Percentiles rank a stretch among this genome's conserved stretches.
Conservation (phyloP, 2,113 vertebrate genomes). For the Ammodramus savannarum region DNA sequence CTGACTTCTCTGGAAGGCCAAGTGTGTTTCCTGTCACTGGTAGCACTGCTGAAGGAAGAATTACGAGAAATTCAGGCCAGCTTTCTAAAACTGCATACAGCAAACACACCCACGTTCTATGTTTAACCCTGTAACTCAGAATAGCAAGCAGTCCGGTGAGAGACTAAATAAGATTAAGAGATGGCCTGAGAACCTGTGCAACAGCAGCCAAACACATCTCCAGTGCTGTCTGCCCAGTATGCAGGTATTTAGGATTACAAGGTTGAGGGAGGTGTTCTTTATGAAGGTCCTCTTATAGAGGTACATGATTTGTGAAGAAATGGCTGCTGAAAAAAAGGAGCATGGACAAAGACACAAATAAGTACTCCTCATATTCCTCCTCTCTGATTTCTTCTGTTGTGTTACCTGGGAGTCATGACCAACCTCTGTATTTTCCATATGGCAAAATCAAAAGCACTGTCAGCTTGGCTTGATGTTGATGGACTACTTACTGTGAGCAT, state of each 20-base stretch:
- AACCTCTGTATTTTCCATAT: not conserved
- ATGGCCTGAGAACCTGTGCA: rapidly evolving
- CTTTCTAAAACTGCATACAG: not conserved
- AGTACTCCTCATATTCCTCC: rapidly evolving
- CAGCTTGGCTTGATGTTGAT: not conserved
- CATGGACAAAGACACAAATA: not conserved
- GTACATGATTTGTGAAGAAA: not conserved
- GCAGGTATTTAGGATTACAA: not conserved
- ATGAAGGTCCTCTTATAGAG: not conserved
- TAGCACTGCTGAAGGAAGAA: not conserved
- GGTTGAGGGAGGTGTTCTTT: not conserved
- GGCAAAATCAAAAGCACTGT: not conserved
- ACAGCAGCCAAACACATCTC: not conserved
- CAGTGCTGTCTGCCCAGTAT: not conserved
- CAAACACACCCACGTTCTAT: not conserved
- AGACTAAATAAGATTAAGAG: not conserved
- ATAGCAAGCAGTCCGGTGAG: not conserved
- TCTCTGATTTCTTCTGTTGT: not conserved
- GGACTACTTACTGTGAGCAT: not conserved
- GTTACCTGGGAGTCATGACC: not conserved
- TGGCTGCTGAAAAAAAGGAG: not conserved
- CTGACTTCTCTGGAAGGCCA: not conserved
- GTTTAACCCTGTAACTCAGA: not conserved
- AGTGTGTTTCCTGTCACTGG: not conserved
- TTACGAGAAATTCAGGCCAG: not conserved